These are phyloP conservation scores for Rhinopithecus roxellana DNA, from an alignment of 2,113 vertebrate genomes.

Conservation along the genomic window DNA sequence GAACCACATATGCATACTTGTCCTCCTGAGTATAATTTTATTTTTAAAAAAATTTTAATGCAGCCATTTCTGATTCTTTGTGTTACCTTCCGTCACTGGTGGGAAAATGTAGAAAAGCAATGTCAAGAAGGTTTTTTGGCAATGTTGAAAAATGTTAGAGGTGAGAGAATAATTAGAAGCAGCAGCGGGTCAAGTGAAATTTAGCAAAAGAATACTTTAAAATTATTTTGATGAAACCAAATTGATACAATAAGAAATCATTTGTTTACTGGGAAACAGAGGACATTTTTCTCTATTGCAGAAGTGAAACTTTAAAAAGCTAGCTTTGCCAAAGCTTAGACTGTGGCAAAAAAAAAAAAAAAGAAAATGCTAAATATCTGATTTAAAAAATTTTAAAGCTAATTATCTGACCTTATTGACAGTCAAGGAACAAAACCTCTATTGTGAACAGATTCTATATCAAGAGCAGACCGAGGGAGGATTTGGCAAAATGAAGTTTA, in stretches of 20 bases:
- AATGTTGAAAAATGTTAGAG: neutral
- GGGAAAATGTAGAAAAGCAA: neutral
- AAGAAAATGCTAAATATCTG: constrained; percentile 36
- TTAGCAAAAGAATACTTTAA: constrained; percentile 21
- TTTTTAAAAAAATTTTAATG: neutral
- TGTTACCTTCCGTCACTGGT: neutral
- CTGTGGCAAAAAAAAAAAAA: constrained; percentile 16
- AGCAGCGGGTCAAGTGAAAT: constrained; percentile 8
- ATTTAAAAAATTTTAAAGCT: neutral
- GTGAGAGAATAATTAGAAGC: neutral
- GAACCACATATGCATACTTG: neutral
- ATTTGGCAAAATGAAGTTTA: constrained; percentile 68
- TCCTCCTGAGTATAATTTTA: neutral
- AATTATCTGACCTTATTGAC: constrained; percentile 67
- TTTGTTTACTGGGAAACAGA: constrained; percentile 16
- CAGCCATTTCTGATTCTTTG: neutral
- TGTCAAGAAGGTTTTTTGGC: neutral
- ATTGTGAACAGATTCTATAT: constrained; percentile 65
- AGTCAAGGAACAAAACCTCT: constrained; percentile 72
- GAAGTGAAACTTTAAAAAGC: neutral
- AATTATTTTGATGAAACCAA: constrained; percentile 16
- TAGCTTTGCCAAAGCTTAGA: neutral
- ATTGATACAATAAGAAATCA: neutral
- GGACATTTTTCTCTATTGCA: neutral
- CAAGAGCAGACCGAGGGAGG: constrained; percentile 43